A percentile compares a stretch with the other conserved stretches of the same genome.
Evolutionary conservation across 2,888 invertebrate genomes (phyloP).

Genomic region (Ochropleura plecta): DNA sequence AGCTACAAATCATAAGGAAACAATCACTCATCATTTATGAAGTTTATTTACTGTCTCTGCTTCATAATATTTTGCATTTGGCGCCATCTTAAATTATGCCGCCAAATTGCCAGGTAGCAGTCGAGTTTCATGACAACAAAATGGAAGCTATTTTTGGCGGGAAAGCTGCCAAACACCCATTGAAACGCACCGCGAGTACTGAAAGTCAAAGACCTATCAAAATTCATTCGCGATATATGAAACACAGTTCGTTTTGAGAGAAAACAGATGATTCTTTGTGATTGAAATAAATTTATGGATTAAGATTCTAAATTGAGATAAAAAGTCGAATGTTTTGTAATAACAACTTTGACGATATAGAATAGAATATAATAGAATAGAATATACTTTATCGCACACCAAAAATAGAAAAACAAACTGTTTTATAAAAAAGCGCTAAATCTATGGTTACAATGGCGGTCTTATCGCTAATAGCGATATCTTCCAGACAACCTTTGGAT

Average conservation of each 20-base stretch:
- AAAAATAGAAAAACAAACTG: too few species aligned
- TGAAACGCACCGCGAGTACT: slow-evolving; percentile 16
- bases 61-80: slow-evolving; percentile 33
- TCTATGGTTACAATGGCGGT: too few species aligned
- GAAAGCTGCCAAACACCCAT: slow-evolving; percentile 65
- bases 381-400: too few species aligned
- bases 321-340: slow-evolving; percentile 2
- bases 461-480: too few species aligned
- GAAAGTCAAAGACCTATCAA: slow-evolving; percentile 67
- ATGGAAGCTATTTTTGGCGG: slow-evolving; percentile 62
- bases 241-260: slow-evolving; percentile 25
- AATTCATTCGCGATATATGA: slow-evolving; percentile 36
- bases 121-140: slow-evolving; percentile 50
- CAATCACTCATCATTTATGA: background rate
- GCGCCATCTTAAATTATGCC: slow-evolving; percentile 55
- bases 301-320: slow-evolving; percentile 16
- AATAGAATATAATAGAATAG: too few species aligned
- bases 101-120: slow-evolving; percentile 45
- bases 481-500: too few species aligned
- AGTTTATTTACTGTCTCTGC: slow-evolving; percentile 21
- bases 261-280: slow-evolving; percentile 51
- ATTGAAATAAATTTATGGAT: slow-evolving; percentile 49
- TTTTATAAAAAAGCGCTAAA: too few species aligned
- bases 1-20: background rate
- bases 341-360: background rate